Evolutionary conservation across 2,888 invertebrate genomes (phyloP).

Genomic region (Dryobotodes eremita): DNA sequence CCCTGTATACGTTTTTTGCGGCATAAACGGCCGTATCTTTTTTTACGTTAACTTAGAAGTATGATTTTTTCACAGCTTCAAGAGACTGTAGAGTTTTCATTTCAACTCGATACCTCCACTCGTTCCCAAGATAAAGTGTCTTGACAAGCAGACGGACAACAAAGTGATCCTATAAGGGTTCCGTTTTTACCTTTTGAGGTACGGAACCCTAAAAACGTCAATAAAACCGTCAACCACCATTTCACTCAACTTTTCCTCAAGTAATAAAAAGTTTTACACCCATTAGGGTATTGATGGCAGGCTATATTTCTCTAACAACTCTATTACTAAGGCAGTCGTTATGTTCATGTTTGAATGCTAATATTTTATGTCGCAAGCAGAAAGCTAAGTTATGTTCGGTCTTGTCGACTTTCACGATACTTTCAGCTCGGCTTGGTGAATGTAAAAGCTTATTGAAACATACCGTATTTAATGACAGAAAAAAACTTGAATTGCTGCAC

Average conservation of each 20-base stretch:
- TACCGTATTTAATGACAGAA: constrained; percentile 2
- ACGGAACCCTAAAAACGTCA: too few relatives aligned
- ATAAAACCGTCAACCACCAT: background rate
- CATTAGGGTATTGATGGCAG: constrained; percentile 2
- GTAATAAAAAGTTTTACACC: constrained; percentile 5
- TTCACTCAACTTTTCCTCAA: constrained; percentile 14
- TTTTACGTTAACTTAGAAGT: too few relatives aligned
- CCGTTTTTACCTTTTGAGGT: too few relatives aligned
- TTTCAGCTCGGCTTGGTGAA: constrained; percentile 68
- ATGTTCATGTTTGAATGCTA: constrained; percentile 56
- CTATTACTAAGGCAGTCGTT: constrained; percentile 34
- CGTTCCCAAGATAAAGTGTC: too few relatives aligned
- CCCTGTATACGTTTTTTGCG: too few relatives aligned
- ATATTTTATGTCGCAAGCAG: constrained; percentile 72
- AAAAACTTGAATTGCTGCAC: constrained; percentile 24
- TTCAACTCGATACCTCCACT: too few relatives aligned
- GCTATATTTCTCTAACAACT: constrained; percentile 29
- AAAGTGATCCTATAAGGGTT: too few relatives aligned
- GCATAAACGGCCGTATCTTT: too few relatives aligned
- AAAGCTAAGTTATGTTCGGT: constrained; percentile 63
- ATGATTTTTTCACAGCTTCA: too few relatives aligned
- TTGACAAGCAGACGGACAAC: too few relatives aligned
- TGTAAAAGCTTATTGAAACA: constrained; percentile 49
- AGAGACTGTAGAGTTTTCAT: too few relatives aligned
- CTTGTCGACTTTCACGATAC: constrained; percentile 73